Evolutionary conservation across 2,113 vertebrate genomes (phyloP), one percentile per base, ranked within the genome.

Genomic region (Macroglossus sobrinus): DNA sequence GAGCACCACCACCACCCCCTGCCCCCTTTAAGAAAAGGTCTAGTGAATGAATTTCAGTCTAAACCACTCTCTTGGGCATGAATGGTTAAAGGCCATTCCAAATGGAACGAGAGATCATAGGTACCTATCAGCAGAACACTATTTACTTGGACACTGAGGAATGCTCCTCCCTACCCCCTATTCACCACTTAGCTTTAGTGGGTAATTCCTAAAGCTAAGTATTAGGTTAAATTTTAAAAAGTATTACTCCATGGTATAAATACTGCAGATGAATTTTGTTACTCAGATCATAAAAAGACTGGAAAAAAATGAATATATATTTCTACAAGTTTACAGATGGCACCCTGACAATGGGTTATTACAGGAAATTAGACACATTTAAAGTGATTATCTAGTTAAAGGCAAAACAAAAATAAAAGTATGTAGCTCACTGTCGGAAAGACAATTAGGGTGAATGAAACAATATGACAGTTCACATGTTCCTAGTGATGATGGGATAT

Each of bases 351-450:
- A 43, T 68, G 24, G 55, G 4, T 59, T 88, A 84, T 57, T 92
- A 81, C 30, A 66, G 35, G 3, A 64, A 96, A 81, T 93, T 45
- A 76, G 64, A 68, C n/a, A 81, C 12, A 93, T 64, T 92, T 69
- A 74, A 84, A 57, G 5, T 95, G 97, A 84, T 76, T 88, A 68
- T 50, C 71, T 86, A 64, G 33, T 79, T 93, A 90, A 88, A 96
- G 57, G 7, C 53, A 89, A 84, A 93, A 78, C 24, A 79, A 84
- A 84, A 79, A 10, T 21, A 64, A 71, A 91, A 38, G 21, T 55
- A 63, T 38, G 76, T 7, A 90, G 64, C 13, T n/a, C 28, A 88
- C 14, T 35, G 47, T 91, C 61, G 78, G 80, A 93, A 86, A 95
- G 50, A 89, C 22, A 26, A 78, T 89, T 61, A 76, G 66, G 45